Percentiles rank a stretch among this genome's conserved stretches.
These are phyloP conservation scores for Rhabdomys dilectus DNA, from an alignment of 2,113 vertebrate species.

Conservation along the genomic window DNA sequence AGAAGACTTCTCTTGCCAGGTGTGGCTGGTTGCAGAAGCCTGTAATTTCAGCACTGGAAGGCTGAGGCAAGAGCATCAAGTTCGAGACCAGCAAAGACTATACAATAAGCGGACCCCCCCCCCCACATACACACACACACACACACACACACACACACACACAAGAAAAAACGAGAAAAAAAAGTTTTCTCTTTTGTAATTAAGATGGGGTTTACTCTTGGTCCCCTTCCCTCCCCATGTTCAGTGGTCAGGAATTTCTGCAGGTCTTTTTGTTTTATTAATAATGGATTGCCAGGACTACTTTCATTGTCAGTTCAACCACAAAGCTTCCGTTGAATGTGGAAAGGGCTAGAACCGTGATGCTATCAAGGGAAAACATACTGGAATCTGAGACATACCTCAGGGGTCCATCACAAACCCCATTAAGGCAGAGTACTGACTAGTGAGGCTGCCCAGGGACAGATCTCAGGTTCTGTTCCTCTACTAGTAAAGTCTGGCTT, in stretches of 20 bases:
- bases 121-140: not conserved
- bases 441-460: not conserved
- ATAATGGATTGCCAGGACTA: not conserved
- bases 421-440: not conserved
- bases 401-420: not conserved
- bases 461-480: not conserved
- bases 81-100: not conserved
- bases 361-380: not conserved
- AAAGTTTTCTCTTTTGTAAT: not conserved
- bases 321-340: not conserved
- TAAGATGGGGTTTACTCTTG: not conserved
- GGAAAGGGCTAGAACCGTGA: conserved; percentile 1
- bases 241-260: not conserved
- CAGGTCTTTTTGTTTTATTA: not conserved
- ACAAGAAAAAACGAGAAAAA: too few species aligned
- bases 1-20: conserved; percentile 3
- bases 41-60: not conserved
- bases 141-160: not conserved
- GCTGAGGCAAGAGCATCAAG: not conserved
- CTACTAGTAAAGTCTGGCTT: not conserved
- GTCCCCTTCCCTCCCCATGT: not conserved
- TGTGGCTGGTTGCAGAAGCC: not conserved
- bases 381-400: not conserved
- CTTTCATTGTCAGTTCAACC: not conserved
- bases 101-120: not conserved